Percentiles rank a stretch among this genome's conserved stretches.
Evolutionary conservation across 1,140 invertebrate species (phyloP).

Genomic region (Nasonia longicornis): DNA sequence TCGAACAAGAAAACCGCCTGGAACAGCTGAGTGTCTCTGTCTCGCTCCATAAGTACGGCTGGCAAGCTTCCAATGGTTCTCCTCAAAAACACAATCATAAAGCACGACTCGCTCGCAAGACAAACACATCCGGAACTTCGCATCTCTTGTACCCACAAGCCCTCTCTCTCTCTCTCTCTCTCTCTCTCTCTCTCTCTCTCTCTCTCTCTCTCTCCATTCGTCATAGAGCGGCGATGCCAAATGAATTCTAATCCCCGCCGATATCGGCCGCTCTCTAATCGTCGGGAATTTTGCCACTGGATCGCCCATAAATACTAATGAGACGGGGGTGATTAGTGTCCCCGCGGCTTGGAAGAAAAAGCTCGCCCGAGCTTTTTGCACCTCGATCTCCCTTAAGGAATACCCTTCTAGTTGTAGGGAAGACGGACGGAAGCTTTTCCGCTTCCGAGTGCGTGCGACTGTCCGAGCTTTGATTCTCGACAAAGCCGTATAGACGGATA

Average conservation of each 20-base stretch:
- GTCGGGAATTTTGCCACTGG: not conserved
- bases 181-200: not conserved
- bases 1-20: not conserved
- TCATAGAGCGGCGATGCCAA: not conserved
- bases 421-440: not conserved
- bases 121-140: slow-evolving; percentile 24
- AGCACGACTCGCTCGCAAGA: not conserved
- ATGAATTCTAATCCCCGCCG: slow-evolving; percentile 10
- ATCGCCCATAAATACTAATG: slow-evolving; percentile 25
- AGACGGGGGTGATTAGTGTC: not conserved
- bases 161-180: not conserved
- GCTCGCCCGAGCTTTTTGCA: not conserved
- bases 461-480: not conserved
- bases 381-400: too few species aligned
- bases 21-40: not conserved
- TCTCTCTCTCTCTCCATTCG: not conserved
- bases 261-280: slow-evolving; percentile 4
- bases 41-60: not conserved
- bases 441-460: not conserved
- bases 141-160: not conserved
- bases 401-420: too few species aligned
- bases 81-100: slow-evolving; percentile 21
- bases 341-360: not conserved
- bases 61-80: slow-evolving; percentile 11
- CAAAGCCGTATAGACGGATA: not conserved